These are phyloP conservation scores for Autographa pulchrina DNA, from an alignment of 2,888 invertebrate species.

Conservation along the genomic window DNA sequence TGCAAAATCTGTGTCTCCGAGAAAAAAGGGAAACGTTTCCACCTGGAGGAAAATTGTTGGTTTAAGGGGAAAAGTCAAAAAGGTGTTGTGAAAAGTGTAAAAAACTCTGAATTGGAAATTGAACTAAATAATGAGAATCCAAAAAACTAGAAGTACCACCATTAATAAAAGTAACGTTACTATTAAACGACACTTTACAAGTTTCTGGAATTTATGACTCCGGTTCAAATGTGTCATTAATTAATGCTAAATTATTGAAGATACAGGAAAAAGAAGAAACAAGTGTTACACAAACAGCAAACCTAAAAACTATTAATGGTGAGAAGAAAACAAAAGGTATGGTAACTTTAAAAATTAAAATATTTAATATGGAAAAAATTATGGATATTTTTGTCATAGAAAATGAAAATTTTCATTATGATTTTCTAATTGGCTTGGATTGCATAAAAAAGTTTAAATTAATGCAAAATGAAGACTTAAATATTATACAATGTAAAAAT, in stretches of 20 bases:
- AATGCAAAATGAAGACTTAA: conserved; percentile 16
- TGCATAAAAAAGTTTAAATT: conserved; percentile 26
- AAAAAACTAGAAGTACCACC: conserved; percentile 12
- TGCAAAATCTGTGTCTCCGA: too few relatives aligned
- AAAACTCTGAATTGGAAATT: conserved; percentile 42
- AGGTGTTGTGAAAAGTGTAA: conserved; percentile 8
- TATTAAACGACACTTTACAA: conserved; percentile 23
- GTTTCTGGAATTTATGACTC: conserved; percentile 34
- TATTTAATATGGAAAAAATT: conserved; percentile 16
- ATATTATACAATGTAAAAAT: neutral
- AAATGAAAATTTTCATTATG: conserved; percentile 21
- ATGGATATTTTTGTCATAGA: conserved; percentile 25
- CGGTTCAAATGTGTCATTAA: conserved; percentile 18
- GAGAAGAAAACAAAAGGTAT: conserved; percentile 20
- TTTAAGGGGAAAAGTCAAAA: too few relatives aligned
- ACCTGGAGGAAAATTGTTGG: too few relatives aligned
- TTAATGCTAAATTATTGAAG: conserved; percentile 15
- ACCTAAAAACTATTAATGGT: conserved; percentile 32
- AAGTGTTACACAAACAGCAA: conserved; percentile 6
- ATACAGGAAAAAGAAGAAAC: conserved; percentile 1
- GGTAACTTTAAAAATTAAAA: conserved; percentile 11
- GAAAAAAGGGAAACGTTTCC: too few relatives aligned
- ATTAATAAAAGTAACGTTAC: conserved; percentile 23
- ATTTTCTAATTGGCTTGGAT: too few relatives aligned
- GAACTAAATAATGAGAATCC: neutral